These are phyloP conservation scores for Onychomys torridus DNA, from an alignment of 2,797 vertebrate genomes.

Conservation along the genomic window DNA sequence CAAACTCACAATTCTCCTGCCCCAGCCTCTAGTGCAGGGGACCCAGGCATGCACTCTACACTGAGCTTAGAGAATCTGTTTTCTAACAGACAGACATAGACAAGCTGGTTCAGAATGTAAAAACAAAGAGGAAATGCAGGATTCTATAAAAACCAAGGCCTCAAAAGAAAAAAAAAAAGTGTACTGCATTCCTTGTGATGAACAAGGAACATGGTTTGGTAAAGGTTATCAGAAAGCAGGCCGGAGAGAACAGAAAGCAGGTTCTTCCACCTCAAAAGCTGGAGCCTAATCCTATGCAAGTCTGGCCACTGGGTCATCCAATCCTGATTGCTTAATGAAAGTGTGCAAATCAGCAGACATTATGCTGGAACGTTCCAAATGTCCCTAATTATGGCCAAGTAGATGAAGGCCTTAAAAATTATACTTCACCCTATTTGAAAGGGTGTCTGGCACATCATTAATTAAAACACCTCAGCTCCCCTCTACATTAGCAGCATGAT, in stretches of 20 bases:
- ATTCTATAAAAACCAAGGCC: not conserved
- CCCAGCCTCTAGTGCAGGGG: not conserved
- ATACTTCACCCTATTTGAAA: constrained; percentile 85
- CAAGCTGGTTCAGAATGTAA: not conserved
- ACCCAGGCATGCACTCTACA: not conserved
- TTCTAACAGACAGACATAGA: not conserved
- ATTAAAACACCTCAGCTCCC: constrained; percentile 82
- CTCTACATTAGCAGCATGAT: constrained; percentile 85
- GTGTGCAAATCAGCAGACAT: constrained; percentile 80
- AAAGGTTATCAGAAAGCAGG: not conserved
- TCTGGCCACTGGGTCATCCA: constrained; percentile 56
- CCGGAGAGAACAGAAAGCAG: not conserved
- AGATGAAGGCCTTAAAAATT: constrained; percentile 85
- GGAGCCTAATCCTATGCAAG: constrained; percentile 7
- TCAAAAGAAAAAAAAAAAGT: not conserved
- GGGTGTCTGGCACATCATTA: constrained; percentile 83
- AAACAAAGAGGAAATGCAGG: not conserved
- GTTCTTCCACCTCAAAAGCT: not conserved
- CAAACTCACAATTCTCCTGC: not conserved
- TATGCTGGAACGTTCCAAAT: constrained; percentile 73
- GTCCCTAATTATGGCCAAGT: constrained; percentile 85
- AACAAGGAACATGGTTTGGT: not conserved
- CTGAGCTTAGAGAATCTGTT: not conserved
- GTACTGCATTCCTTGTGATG: not conserved
- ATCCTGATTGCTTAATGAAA: constrained; percentile 81